phyloP scores from a whole-genome alignment of 2,113 vertebrate species.

The Corythornis cristatus region DNA sequence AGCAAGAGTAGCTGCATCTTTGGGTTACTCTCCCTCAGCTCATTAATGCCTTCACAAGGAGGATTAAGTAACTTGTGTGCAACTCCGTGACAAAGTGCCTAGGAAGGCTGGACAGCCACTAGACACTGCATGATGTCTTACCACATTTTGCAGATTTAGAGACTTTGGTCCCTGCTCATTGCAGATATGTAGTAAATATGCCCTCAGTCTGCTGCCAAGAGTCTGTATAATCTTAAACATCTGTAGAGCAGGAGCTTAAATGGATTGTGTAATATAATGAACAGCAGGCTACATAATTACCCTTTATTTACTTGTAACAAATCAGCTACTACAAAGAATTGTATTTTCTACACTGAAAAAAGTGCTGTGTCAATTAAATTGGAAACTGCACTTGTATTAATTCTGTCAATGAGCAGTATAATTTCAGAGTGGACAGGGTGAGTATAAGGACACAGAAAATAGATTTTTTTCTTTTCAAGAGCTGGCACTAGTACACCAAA shows the following conservation, averaged over 20 bases:
- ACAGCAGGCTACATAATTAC: slow-evolving; percentile 41
- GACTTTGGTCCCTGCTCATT: not conserved
- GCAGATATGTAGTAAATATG: slow-evolving; percentile 13
- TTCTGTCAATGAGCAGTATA: slow-evolving; percentile 5
- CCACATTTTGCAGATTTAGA: slow-evolving; percentile 30
- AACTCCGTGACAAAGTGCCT: not conserved
- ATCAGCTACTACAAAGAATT: slow-evolving; percentile 27
- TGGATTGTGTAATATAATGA: not conserved
- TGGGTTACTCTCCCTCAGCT: not conserved
- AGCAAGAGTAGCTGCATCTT: not conserved
- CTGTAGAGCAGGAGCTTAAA: slow-evolving; percentile 4
- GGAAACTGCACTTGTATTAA: slow-evolving; percentile 3
- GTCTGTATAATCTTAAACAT: slow-evolving; percentile 41
- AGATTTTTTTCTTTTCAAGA: slow-evolving; percentile 30
- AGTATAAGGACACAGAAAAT: slow-evolving; percentile 47
- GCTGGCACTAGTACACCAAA: not conserved
- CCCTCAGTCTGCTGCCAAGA: not conserved
- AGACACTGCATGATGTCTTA: slow-evolving; percentile 7
- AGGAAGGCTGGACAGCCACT: not conserved
- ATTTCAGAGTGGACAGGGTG: slow-evolving; percentile 46
- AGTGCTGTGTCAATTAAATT: slow-evolving; percentile 12
- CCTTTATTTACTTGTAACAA: slow-evolving; percentile 47
- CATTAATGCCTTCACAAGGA: not conserved
- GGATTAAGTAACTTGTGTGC: not conserved
- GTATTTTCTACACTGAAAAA: not conserved